Conservation (phyloP, 2,888 invertebrate species). For the Chaetogeoica ovagalla region DNA sequence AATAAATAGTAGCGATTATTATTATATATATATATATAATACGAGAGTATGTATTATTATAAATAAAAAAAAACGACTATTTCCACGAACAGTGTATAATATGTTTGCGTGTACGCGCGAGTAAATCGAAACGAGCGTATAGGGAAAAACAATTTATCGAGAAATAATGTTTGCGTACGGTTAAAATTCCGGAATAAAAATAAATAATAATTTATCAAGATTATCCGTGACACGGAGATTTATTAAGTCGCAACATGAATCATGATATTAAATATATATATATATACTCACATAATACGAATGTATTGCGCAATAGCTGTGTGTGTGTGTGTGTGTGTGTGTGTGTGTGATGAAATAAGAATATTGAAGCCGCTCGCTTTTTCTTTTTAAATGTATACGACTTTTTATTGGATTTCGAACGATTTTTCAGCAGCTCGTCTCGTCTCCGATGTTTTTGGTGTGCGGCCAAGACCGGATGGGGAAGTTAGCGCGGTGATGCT, state of each 20-base stretch:
- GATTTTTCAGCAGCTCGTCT: neutral
- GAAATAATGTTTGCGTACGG: constrained; percentile 27
- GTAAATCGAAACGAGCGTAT: neutral
- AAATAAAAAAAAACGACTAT: neutral
- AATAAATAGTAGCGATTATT: no score
- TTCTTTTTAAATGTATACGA: neutral
- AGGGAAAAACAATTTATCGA: neutral
- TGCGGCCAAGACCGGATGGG: neutral
- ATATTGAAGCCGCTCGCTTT: neutral
- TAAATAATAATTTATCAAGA: constrained; percentile 24
- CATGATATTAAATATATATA: no score
- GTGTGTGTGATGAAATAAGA: neutral
- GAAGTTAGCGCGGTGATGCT: neutral
- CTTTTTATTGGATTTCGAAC: neutral
- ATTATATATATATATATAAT: no score
- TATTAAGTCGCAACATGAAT: neutral
- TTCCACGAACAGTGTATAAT: neutral
- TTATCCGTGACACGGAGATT: constrained; percentile 17
- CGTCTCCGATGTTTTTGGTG: constrained; percentile 9
- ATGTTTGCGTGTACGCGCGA: neutral
- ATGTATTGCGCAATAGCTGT: no score
- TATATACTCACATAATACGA: no score
- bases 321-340: no score
- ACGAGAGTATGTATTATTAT: neutral
- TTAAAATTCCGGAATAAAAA: neutral